These are phyloP conservation scores for Erythrolamprus reginae DNA, from an alignment of 2,113 vertebrate genomes.

Conservation along the genomic window DNA sequence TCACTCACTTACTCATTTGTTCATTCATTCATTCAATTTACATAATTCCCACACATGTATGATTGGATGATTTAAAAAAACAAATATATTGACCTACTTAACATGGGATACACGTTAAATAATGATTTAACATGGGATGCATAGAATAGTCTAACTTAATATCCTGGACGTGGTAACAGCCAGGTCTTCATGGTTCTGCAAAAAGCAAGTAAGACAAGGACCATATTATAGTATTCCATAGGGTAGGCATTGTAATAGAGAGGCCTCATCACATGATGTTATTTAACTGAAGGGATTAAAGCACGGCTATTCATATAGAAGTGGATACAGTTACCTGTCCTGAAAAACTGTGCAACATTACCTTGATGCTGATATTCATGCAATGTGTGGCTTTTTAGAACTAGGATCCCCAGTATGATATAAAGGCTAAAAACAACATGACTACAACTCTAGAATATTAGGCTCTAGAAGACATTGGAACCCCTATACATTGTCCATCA, in stretches of 20 bases:
- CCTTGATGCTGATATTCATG: neutral
- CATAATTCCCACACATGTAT: neutral
- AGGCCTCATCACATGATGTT: neutral
- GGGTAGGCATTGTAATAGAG: neutral
- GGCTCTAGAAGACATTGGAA: neutral
- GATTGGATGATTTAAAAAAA: neutral
- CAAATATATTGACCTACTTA: neutral
- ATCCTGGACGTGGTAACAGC: neutral
- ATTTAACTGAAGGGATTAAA: neutral
- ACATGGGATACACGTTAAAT: no score
- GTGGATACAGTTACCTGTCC: neutral
- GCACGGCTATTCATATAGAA: neutral
- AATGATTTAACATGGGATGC: neutral
- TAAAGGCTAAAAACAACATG: neutral
- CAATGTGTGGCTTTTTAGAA: neutral
- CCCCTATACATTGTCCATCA: neutral
- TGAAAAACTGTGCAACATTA: neutral
- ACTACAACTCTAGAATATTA: neutral
- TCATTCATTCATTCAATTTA: neutral
- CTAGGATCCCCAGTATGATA: neutral
- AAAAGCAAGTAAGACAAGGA: neutral
- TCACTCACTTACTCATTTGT: no score
- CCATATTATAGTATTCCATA: neutral
- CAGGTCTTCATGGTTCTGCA: neutral
- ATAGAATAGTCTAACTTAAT: neutral